Evolutionary conservation across 2,888 invertebrate species (phyloP).

Genomic region (Phragmatobia fuliginosa): DNA sequence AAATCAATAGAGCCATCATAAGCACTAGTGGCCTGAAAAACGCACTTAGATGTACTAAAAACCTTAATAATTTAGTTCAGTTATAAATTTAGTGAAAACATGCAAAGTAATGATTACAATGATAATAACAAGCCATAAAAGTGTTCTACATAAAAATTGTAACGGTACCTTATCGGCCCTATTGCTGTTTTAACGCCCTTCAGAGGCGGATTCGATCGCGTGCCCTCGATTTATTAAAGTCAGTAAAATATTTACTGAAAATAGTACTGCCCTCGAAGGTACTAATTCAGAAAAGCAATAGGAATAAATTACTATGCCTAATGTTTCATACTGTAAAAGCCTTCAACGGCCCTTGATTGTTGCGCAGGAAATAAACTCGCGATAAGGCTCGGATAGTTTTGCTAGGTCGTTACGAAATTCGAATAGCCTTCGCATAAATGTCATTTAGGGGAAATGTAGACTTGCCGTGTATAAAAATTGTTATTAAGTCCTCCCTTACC

Average conservation of each 20-base stretch:
- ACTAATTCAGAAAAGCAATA: conserved; percentile 63
- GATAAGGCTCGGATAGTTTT: conserved; percentile 45
- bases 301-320: conserved; percentile 61
- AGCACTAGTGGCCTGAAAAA: background rate
- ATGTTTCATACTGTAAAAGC: conserved; percentile 59
- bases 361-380: conserved; percentile 44
- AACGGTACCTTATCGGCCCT: conserved; percentile 36
- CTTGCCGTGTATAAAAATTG: conserved; percentile 15
- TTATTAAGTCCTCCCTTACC: background rate
- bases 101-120: conserved; percentile 12
- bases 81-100: background rate
- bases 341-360: conserved; percentile 46
- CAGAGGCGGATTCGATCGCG: conserved; percentile 41
- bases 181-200: conserved; percentile 43
- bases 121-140: conserved; percentile 29
- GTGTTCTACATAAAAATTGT: conserved; percentile 33
- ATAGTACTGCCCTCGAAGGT: conserved; percentile 50
- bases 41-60: background rate
- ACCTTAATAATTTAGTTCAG: background rate
- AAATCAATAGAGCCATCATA: background rate
- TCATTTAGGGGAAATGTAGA: conserved; percentile 26
- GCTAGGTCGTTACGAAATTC: conserved; percentile 39
- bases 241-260: conserved; percentile 55
- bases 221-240: conserved; percentile 56
- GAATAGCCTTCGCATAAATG: conserved; percentile 37